Evolutionary conservation across 2,113 vertebrate species (phyloP).

Genomic region (Chaetodon auriga): DNA sequence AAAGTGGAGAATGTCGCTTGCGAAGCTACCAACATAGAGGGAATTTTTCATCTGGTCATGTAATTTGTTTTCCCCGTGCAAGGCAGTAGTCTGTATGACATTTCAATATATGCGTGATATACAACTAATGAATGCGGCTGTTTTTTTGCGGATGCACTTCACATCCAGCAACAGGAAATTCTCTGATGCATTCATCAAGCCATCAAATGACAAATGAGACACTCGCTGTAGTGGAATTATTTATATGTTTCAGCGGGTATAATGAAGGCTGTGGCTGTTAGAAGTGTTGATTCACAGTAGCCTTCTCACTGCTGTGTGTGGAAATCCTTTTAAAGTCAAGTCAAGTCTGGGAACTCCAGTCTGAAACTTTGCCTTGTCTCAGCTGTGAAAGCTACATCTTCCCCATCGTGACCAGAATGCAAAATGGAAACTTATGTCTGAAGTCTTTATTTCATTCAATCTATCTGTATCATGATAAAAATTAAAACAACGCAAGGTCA

Average conservation of each 20-base stretch:
- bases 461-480: background rate
- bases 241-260: constrained; percentile 19
- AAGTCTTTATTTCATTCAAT: background rate
- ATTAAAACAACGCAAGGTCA: background rate
- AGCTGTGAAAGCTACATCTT: constrained; percentile 18
- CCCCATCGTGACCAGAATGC: constrained; percentile 19
- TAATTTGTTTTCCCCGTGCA: constrained; percentile 23
- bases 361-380: constrained; percentile 47
- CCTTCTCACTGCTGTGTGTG: constrained; percentile 12
- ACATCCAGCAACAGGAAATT: constrained; percentile 11
- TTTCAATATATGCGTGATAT: constrained; percentile 15
- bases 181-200: constrained; percentile 43
- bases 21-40: background rate
- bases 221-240: constrained; percentile 20
- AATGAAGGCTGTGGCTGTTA: constrained; percentile 19
- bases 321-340: constrained; percentile 28
- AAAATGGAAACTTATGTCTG: constrained; percentile 11
- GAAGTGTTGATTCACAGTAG: constrained; percentile 30
- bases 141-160: constrained; percentile 17
- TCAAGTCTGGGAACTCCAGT: constrained; percentile 40
- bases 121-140: constrained; percentile 39
- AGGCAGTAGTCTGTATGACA: constrained; percentile 24
- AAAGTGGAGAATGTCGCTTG: constrained; percentile 10
- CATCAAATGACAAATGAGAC: constrained; percentile 45
- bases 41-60: constrained; percentile 23